These are phyloP conservation scores for Cyprinus carpio DNA, from an alignment of 2,113 vertebrate genomes.

Conservation along the genomic window DNA sequence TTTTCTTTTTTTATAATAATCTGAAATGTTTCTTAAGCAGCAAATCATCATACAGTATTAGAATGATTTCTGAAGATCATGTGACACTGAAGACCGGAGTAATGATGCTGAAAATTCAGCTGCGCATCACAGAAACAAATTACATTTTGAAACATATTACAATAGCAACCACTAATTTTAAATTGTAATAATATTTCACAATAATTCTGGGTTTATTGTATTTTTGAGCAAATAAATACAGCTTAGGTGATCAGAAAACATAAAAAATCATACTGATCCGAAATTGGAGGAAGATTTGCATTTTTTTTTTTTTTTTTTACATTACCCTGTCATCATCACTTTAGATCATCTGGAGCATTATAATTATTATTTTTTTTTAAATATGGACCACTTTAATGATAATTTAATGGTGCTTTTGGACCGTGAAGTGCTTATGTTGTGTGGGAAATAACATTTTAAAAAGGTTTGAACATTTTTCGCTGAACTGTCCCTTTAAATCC, in stretches of 20 bases:
- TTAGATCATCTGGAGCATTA: too few relatives aligned
- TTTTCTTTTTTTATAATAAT: too few relatives aligned
- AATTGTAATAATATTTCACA: neutral
- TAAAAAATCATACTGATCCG: too few relatives aligned
- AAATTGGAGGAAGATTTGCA: too few relatives aligned
- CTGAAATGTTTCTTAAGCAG: too few relatives aligned
- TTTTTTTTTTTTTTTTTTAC: too few relatives aligned
- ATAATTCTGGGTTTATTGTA: neutral
- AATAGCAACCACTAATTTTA: neutral
- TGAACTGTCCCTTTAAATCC: conserved; percentile 11
- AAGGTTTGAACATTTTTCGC: neutral
- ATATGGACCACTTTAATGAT: neutral
- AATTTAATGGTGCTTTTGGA: neutral
- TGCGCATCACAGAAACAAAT: neutral
- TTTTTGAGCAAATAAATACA: neutral
- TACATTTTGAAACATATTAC: neutral
- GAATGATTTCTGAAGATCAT: neutral
- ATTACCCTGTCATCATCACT: too few relatives aligned
- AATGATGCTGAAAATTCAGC: neutral
- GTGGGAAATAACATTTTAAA: neutral
- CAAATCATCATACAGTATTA: neutral
- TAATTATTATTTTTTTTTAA: too few relatives aligned
- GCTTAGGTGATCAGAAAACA: neutral
- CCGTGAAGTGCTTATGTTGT: neutral
- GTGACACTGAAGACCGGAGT: neutral